Evolutionary conservation across 2,797 vertebrate genomes (phyloP), one percentile per base, ranked within the genome.

Genomic region (Brachymystax lenok): DNA sequence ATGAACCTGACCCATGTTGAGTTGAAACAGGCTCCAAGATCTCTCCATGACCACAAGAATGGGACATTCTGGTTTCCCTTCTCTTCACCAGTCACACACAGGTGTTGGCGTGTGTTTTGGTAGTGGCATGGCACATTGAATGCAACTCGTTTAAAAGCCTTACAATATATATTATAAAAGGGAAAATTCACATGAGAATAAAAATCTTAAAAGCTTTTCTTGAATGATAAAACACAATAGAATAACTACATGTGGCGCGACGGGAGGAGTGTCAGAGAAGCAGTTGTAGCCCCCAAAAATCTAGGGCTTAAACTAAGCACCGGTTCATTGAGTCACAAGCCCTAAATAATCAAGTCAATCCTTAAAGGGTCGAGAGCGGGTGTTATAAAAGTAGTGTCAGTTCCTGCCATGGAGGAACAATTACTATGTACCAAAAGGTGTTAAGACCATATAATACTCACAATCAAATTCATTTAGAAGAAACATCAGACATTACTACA

Each of bases 181-280:
- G 46, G 63, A 56, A 16, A 73, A 77, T 77, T 82, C 17, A 82
- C 63, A 78, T 68, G 63, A 85, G 71, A 81, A 84, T 70, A 86
- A 17, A 33, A 78, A 77, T 80, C 79, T 28, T 84, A 84, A 87
- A 88, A 85, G 87, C 86, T 73, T 78, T 73, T 71, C 52, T 73
- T 54, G 33, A 79, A 46, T 61, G 73, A 83, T 54, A 71, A 54
- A 79, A 80, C 6, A 80, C n/a, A 77, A 75, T n/a, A 21, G 4
- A 2, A 46, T 28, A 82, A 28, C 77, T 74, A 78, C 69, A 72
- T 61, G 59, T 24, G n/a, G n/a, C n/a, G 59, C 21, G 12, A 61
- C n/a, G 84, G 82, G 82, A 54, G 83, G 84, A 81, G 86, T 87
- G 86, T 88, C 69, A 16, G 77, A 91, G 90, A 90, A 92, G 90